Conservation (phyloP, 92 coral and sea anemone species). For the Pocillopora meandrina region DNA sequence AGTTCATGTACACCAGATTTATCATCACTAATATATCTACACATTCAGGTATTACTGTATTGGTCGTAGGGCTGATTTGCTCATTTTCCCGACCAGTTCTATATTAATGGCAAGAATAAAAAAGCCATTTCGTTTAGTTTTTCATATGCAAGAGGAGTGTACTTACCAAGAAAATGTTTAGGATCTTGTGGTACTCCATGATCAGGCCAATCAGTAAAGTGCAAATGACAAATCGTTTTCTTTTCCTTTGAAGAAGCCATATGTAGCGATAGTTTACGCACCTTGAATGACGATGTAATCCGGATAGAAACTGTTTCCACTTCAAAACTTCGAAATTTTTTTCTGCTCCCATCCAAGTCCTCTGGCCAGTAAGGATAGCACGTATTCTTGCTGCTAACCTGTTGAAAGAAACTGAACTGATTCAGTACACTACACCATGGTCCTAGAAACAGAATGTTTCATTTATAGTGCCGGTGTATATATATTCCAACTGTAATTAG, state of each 20-base stretch:
- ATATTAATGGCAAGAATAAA: too few relatives aligned
- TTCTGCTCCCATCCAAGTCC: slow-evolving; percentile 48
- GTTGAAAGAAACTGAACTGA: neutral
- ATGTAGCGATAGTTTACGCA: slow-evolving; percentile 58
- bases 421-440: neutral
- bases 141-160: neutral
- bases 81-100: too few relatives aligned
- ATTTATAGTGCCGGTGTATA: too few relatives aligned
- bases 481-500: too few relatives aligned
- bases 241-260: slow-evolving; percentile 48
- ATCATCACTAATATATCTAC: too few relatives aligned
- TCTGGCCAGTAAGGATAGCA: slow-evolving; percentile 96
- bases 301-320: slow-evolving; percentile 68
- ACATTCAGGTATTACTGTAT: too few relatives aligned
- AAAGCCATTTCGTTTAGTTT: too few relatives aligned
- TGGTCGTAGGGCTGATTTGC: too few relatives aligned
- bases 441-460: too few relatives aligned
- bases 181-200: slow-evolving; percentile 92
- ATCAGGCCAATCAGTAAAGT: slow-evolving; percentile 98
- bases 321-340: slow-evolving; percentile 35
- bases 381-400: slow-evolving; percentile 53
- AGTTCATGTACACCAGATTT: too few relatives aligned
- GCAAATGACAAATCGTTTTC: slow-evolving; percentile 73
- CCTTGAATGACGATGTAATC: slow-evolving; percentile 68
- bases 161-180: slow-evolving; percentile 82